Conservation (phyloP, 2,888 invertebrate genomes). For the Shargacucullia verbasci region DNA sequence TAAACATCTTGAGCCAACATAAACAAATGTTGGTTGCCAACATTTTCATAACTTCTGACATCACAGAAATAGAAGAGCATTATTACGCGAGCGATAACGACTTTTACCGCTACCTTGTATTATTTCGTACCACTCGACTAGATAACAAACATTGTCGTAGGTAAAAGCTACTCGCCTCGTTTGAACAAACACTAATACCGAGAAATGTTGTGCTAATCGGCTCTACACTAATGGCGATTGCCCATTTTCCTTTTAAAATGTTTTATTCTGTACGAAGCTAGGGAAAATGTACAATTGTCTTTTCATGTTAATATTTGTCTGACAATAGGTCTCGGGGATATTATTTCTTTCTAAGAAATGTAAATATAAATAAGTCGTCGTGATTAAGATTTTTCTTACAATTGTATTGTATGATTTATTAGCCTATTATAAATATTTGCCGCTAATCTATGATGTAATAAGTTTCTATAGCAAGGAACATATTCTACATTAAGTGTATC, state of each 20-base stretch:
- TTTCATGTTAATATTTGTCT: conserved; percentile 7
- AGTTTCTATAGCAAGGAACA: no score
- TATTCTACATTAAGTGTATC: no score
- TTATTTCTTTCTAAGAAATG: neutral
- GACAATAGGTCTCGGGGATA: neutral
- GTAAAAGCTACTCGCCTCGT: conserved; percentile 52
- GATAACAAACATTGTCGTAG: conserved; percentile 40
- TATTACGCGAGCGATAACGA: conserved; percentile 3
- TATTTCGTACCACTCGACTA: conserved; percentile 28
- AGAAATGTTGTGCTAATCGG: conserved; percentile 65
- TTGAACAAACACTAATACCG: conserved; percentile 58
- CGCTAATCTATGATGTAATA: no score
- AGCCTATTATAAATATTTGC: no score
- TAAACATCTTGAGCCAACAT: conserved; percentile 9
- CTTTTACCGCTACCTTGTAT: conserved; percentile 26
- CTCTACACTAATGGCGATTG: conserved; percentile 67
- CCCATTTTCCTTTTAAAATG: conserved; percentile 59
- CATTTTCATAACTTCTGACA: conserved; percentile 14
- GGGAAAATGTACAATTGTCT: conserved; percentile 27
- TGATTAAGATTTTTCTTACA: neutral
- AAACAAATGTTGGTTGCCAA: conserved; percentile 18
- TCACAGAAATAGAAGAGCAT: conserved; percentile 5
- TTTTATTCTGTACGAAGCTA: conserved; percentile 40
- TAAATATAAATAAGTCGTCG: neutral
- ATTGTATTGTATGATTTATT: no score